These are phyloP conservation scores for Plebejus anna DNA, from an alignment of 2,888 invertebrate genomes.

Conservation along the genomic window DNA sequence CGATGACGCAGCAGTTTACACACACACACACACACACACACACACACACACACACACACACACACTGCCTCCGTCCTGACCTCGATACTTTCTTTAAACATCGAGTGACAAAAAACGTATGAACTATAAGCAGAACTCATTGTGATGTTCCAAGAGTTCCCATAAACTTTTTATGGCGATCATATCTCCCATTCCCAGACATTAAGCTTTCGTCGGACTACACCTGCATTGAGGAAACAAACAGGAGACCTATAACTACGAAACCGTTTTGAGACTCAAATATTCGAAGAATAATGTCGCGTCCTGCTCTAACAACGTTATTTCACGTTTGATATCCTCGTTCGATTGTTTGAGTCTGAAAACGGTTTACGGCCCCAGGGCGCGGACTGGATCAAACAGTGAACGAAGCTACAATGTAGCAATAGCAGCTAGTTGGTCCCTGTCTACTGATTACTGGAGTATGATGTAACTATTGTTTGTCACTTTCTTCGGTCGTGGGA, in stretches of 20 bases:
- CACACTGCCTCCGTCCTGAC: neutral
- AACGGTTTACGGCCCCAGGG: too few species aligned
- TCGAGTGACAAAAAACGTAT: slow-evolving; percentile 8
- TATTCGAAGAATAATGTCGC: too few species aligned
- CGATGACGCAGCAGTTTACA: too few species aligned
- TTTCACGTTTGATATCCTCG: too few species aligned
- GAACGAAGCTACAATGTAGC: neutral
- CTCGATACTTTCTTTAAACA: slow-evolving; percentile 9
- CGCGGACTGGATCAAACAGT: neutral
- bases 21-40: too few species aligned
- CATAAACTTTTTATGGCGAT: neutral
- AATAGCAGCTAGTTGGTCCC: neutral
- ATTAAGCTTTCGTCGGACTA: too few species aligned
- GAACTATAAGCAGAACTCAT: neutral
- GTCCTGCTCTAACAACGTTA: too few species aligned
- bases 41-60: too few species aligned
- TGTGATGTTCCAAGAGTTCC: neutral
- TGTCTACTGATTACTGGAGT: neutral
- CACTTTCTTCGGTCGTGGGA: slow-evolving; percentile 13
- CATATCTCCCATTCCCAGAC: neutral
- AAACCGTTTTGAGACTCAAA: too few species aligned
- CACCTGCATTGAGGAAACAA: too few species aligned
- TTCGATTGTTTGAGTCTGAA: too few species aligned
- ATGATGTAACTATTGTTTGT: slow-evolving; percentile 8
- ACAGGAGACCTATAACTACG: too few species aligned